phyloP scores from a whole-genome alignment of 2,113 vertebrate genomes.

The Cygnus buccinator region DNA sequence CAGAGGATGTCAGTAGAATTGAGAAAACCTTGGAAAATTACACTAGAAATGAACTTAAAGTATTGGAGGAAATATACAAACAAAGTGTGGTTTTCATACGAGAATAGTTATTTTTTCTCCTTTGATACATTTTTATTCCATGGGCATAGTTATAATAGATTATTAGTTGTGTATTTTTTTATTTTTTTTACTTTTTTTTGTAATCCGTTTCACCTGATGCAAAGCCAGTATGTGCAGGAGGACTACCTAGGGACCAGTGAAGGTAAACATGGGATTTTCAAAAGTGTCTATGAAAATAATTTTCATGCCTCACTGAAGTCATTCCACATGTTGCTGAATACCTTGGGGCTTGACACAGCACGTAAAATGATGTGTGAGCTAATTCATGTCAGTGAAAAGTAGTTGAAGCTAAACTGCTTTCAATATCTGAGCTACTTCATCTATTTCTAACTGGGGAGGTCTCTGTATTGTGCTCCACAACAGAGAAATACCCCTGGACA shows the following conservation, averaged over 20 bases:
- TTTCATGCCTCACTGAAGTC: neutral
- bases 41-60: neutral
- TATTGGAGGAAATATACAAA: neutral
- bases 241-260: neutral
- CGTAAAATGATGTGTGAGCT: neutral
- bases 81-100: neutral
- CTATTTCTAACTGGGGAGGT: neutral
- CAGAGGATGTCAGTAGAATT: neutral
- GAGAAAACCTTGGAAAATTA: neutral
- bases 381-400: neutral
- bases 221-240: neutral
- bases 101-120: neutral
- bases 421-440: neutral
- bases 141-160: neutral
- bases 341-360: neutral
- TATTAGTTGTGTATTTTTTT: neutral
- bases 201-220: neutral
- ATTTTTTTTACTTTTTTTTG: neutral
- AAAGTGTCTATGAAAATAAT: neutral
- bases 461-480: neutral
- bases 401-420: neutral
- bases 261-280: neutral
- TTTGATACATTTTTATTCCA: neutral
- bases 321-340: neutral
- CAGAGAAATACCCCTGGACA: neutral